Conservation (phyloP, 2,113 vertebrate species). For the Cephalopterus ornatus region DNA sequence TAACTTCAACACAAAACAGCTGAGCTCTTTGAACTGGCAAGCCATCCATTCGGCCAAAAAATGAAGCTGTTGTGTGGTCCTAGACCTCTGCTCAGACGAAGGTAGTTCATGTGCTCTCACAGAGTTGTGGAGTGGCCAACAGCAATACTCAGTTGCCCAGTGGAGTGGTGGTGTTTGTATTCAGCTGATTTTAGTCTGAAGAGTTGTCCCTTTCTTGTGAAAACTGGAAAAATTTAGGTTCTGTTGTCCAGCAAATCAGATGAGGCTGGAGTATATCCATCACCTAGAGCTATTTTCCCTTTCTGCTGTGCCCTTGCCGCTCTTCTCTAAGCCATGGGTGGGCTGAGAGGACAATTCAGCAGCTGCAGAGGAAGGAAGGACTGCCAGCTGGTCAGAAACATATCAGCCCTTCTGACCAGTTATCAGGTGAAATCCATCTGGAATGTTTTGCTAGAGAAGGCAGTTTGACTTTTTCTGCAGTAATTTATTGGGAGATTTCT, state of each 20-base stretch:
- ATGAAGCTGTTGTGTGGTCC: neutral
- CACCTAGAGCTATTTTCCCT: neutral
- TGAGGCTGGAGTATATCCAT: neutral
- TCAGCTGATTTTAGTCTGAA: neutral
- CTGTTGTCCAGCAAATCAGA: neutral
- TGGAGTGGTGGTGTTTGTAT: neutral
- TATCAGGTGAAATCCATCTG: neutral
- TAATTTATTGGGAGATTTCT: neutral
- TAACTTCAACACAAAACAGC: neutral
- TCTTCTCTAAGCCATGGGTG: neutral
- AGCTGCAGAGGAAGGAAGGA: neutral
- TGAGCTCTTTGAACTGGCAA: neutral
- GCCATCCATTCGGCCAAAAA: neutral
- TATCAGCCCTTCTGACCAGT: neutral
- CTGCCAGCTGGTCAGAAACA: neutral
- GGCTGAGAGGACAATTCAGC: neutral
- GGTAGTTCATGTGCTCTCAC: neutral
- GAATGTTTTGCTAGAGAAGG: neutral
- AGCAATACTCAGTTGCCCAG: neutral
- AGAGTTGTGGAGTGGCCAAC: neutral
- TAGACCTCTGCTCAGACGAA: neutral
- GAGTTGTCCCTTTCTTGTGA: neutral
- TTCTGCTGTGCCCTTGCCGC: neutral
- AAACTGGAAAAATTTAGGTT: neutral
- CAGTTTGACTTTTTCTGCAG: neutral